Conservation (phyloP, 1,140 invertebrate genomes). For the Nomia melanderi region DNA sequence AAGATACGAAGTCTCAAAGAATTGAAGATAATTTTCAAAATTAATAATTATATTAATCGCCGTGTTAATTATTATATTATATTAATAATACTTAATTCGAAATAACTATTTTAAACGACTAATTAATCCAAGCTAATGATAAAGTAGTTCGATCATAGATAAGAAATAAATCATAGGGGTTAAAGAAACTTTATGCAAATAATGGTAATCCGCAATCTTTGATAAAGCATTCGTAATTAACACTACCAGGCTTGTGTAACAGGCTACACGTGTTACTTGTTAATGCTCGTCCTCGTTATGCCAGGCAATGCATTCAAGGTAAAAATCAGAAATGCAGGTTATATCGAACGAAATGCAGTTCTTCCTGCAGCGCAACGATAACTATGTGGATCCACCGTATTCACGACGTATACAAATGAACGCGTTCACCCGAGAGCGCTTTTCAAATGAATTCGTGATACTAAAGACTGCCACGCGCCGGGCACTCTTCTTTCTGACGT, state of each 20-base stretch:
- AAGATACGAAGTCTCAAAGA: too few species aligned
- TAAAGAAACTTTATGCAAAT: neutral
- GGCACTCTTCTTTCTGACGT: neutral
- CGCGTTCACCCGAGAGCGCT: neutral
- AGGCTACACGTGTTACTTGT: slow-evolving; percentile 1
- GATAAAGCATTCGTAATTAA: neutral
- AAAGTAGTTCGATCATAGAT: too few species aligned
- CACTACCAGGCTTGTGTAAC: neutral
- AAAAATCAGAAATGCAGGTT: slow-evolving; percentile 22
- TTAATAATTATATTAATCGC: too few species aligned
- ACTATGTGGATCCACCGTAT: slow-evolving; percentile 30
- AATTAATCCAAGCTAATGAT: too few species aligned
- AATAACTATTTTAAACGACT: too few species aligned
- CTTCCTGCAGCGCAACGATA: slow-evolving; percentile 27
- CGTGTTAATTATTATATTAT: too few species aligned
- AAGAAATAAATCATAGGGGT: too few species aligned
- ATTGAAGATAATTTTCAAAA: too few species aligned
- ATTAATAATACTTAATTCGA: too few species aligned
- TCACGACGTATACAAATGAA: slow-evolving; percentile 16
- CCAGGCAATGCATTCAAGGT: neutral
- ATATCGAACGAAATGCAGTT: slow-evolving; percentile 39
- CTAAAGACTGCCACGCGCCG: neutral
- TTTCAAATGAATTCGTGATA: slow-evolving; percentile 13
- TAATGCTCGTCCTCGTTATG: slow-evolving; percentile 11
- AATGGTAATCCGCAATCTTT: neutral